Conservation (phyloP, 2,888 invertebrate genomes). For the Lycophotia porphyrea region DNA sequence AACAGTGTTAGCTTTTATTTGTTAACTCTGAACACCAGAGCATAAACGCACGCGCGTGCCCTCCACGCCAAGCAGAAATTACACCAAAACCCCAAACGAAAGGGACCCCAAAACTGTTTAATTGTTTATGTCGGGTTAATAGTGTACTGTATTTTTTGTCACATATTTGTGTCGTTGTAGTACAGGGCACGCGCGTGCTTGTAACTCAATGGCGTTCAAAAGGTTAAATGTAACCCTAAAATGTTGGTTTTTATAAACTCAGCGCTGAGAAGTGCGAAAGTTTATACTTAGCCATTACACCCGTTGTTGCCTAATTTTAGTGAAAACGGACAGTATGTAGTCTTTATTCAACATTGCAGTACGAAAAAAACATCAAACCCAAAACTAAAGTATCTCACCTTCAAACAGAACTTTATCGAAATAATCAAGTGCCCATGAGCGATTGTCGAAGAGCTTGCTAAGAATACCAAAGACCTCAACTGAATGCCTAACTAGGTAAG, state of each 20-base stretch:
- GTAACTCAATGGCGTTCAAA: no score
- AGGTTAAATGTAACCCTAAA: neutral
- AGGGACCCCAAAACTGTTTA: no score
- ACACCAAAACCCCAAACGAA: no score
- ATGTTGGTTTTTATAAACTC: neutral
- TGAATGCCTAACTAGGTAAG: conserved; percentile 68
- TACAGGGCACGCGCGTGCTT: no score
- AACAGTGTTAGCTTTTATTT: no score
- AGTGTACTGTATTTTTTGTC: no score
- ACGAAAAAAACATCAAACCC: neutral
- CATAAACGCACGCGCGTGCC: no score
- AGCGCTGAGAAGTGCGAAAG: neutral
- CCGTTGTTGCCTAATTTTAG: neutral
- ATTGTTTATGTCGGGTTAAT: no score
- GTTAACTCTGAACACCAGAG: no score
- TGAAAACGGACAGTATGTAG: neutral
- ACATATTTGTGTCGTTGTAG: no score
- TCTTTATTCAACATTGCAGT: neutral
- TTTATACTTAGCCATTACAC: neutral
- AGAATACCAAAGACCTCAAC: conserved; percentile 69
- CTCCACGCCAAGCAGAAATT: no score
- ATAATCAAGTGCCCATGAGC: conserved; percentile 42
- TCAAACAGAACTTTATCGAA: conserved; percentile 26
- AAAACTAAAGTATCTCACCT: conserved; percentile 21
- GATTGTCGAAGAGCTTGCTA: conserved; percentile 40